These are phyloP conservation scores for Thamnophis elegans DNA, from an alignment of 2,797 vertebrate genomes.

Conservation along the genomic window DNA sequence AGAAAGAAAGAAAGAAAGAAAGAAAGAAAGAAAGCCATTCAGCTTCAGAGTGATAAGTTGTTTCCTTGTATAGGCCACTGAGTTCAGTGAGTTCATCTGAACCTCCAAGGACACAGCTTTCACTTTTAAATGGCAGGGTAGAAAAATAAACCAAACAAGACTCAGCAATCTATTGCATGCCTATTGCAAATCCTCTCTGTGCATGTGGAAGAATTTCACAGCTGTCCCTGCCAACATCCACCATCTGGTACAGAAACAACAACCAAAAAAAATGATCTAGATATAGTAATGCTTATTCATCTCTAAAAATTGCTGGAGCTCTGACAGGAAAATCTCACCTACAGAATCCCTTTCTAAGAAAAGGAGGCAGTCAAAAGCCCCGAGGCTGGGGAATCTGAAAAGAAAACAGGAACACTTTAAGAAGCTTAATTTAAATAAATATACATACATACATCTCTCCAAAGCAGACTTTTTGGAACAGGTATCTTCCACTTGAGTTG, in stretches of 20 bases:
- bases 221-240: constrained; percentile 18
- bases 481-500: neutral
- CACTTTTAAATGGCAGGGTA: constrained; percentile 53
- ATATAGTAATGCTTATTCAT: constrained; percentile 13
- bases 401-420: neutral
- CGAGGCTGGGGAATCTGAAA: neutral
- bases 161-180: constrained; percentile 31
- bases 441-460: no score
- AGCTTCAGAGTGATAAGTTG: constrained; percentile 33
- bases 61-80: constrained; percentile 49
- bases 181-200: constrained; percentile 37
- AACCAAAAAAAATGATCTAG: constrained; percentile 23
- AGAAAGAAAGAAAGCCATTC: neutral
- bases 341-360: constrained; percentile 4
- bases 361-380: neutral
- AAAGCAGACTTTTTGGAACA: neutral
- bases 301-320: neutral
- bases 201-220: constrained; percentile 50
- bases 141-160: constrained; percentile 25
- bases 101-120: constrained; percentile 41
- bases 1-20: neutral
- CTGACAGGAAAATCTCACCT: neutral
- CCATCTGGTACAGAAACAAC: constrained; percentile 44
- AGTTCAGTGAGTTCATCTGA: constrained; percentile 49
- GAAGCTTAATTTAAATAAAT: neutral